Evolutionary conservation across 2,888 invertebrate species (phyloP), one percentile per base, ranked within the genome.

Genomic region (Leptinotarsa juncta): DNA sequence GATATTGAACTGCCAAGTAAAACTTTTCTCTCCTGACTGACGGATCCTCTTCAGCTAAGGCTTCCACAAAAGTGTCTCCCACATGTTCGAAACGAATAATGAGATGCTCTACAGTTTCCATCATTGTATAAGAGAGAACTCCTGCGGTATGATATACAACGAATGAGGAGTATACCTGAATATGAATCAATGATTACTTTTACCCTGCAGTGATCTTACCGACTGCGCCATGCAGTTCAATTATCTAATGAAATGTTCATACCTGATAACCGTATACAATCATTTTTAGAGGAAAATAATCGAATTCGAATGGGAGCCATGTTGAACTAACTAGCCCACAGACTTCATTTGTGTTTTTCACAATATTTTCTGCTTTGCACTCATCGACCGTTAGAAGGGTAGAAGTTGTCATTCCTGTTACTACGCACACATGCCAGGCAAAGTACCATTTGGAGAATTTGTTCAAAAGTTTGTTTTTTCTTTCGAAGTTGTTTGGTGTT

Each of bases 41-140:
- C 4, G 32, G 3, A 53, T 77, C 57, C 42, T 70, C 51, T 57
- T 77, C 73, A 15, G 50, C 48, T 7, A 80, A 62, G 3, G 78
- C 77, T 18, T 74, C 71, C 14, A 79, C 62, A 12, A 81, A 73
- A 20, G 57, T 50, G 10, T 65, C 68, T 23, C 67, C 74, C 12
- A 80, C 76, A 26, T 81, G 79, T 12, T 75, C 62, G 12, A 81
- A 77, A 71, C 80, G 65, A 4, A 80, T 50, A 3, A 79, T 62
- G 12, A 81, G 74, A 69, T 80, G 79, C 65, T 80, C 79, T 3
- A 80, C 69, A 14, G 76, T 62, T 57, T 77, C 81, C 69, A 75
- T 77, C 69, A 70, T 74, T 48, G 73, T 74, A 73, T 62, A 81
- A 3, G 72, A 81, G 62, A 76, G 69, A 68, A 71, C 70, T 42